These are phyloP conservation scores for Meliscaeva auricollis DNA, from an alignment of 2,888 invertebrate species.

Conservation along the genomic window DNA sequence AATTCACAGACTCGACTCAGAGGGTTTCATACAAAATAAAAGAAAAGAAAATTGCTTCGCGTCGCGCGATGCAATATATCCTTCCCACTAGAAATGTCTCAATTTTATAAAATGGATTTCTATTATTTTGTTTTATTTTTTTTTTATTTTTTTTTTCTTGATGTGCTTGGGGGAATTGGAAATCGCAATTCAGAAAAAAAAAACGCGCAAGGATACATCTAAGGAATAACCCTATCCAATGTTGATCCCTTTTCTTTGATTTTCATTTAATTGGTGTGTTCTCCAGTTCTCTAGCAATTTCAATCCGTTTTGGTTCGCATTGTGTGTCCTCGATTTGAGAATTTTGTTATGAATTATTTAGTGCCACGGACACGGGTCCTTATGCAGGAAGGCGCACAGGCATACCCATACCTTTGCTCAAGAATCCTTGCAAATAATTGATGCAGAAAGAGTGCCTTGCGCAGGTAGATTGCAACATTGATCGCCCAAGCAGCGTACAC, in stretches of 20 bases:
- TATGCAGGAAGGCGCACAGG: neutral
- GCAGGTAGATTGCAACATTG: slow-evolving; percentile 71
- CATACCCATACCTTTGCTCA: neutral
- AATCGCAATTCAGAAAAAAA: slow-evolving; percentile 29
- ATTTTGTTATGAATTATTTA: slow-evolving; percentile 62
- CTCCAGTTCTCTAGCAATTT: slow-evolving; percentile 33
- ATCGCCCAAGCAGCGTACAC: slow-evolving; percentile 48
- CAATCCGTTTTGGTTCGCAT: slow-evolving; percentile 47
- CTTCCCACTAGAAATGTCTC: slow-evolving; percentile 66
- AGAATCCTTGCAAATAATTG: slow-evolving; percentile 70
- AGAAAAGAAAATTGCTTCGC: neutral
- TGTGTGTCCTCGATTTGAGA: slow-evolving; percentile 16
- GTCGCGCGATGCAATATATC: slow-evolving; percentile 34
- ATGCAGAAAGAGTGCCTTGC: slow-evolving; percentile 51
- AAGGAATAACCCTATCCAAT: slow-evolving; percentile 50
- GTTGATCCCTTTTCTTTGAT: slow-evolving; percentile 50
- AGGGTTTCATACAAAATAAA: neutral
- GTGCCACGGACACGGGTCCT: slow-evolving; percentile 57
- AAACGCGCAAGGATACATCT: slow-evolving; percentile 28
- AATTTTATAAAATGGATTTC: slow-evolving; percentile 50
- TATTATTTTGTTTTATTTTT: too few species aligned
- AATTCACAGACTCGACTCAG: slow-evolving; percentile 36
- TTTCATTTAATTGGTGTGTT: slow-evolving; percentile 66
- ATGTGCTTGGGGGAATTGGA: slow-evolving; percentile 6
- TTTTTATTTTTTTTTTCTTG: neutral